Evolutionary conservation across 2,797 vertebrate genomes (phyloP).

Genomic region (Argya squamiceps): DNA sequence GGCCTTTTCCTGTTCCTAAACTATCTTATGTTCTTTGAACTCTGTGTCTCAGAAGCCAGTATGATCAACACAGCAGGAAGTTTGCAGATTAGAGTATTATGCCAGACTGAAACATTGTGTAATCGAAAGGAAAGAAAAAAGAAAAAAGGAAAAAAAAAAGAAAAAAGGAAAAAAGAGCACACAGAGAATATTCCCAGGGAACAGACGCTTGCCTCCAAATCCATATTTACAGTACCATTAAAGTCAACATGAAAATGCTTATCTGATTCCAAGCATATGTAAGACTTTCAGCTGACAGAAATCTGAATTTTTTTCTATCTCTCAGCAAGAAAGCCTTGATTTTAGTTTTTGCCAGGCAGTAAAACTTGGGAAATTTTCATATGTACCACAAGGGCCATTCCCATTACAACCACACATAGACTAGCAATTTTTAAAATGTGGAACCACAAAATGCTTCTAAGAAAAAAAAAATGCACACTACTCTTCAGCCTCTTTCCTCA

Average conservation of each 20-base stretch:
- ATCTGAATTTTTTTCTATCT: background rate
- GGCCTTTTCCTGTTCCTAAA: conserved; percentile 62
- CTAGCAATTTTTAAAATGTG: background rate
- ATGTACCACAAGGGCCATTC: background rate
- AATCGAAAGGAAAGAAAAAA: background rate
- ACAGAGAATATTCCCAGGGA: conserved; percentile 25
- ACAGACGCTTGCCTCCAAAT: conserved; percentile 44
- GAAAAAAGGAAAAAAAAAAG: background rate
- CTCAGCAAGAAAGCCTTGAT: background rate
- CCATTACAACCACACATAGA: background rate
- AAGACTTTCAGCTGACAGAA: background rate
- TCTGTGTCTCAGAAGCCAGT: conserved; percentile 52
- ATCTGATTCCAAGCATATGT: background rate
- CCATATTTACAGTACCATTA: background rate
- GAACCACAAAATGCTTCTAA: background rate
- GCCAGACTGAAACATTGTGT: conserved; percentile 59
- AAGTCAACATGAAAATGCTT: conserved; percentile 1
- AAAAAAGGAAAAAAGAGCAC: background rate
- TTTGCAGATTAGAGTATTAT: conserved; percentile 60
- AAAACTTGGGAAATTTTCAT: background rate
- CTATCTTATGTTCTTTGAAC: conserved; percentile 68
- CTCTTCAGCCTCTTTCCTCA: background rate
- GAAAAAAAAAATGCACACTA: no score
- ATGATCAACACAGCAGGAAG: conserved; percentile 66
- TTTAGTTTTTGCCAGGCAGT: background rate